Conservation (phyloP, 2,113 vertebrate species). For the Notechis scutatus region DNA sequence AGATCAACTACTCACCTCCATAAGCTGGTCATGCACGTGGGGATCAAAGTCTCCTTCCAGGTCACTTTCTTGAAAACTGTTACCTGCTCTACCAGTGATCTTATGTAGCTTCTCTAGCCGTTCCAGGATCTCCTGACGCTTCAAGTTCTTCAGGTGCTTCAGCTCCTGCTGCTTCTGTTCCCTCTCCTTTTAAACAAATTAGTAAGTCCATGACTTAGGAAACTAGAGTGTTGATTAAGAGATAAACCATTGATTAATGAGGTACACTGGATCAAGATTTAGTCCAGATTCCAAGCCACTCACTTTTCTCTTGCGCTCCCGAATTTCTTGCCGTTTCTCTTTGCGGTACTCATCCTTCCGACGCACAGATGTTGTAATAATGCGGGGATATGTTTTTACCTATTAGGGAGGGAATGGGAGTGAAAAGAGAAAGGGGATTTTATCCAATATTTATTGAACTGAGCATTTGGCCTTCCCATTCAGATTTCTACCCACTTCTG, state of each 20-base stretch:
- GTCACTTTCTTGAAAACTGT: slow-evolving; percentile 73
- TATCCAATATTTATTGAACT: no score
- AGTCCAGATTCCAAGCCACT: not conserved
- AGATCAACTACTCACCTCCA: slow-evolving; percentile 71
- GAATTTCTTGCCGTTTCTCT: slow-evolving; percentile 77
- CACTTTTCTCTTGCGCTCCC: slow-evolving; percentile 81
- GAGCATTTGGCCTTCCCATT: no score
- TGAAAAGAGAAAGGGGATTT: no score
- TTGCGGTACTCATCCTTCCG: slow-evolving; percentile 83
- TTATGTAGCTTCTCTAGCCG: slow-evolving; percentile 79
- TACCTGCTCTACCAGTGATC: slow-evolving; percentile 75
- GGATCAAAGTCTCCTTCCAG: slow-evolving; percentile 84
- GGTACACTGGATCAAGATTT: not conserved
- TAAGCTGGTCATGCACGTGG: slow-evolving; percentile 78
- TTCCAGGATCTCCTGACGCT: slow-evolving; percentile 81
- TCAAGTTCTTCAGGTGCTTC: slow-evolving; percentile 89
- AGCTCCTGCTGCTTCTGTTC: slow-evolving; percentile 83
- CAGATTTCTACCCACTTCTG: not conserved
- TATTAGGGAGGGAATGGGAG: slow-evolving; percentile 15
- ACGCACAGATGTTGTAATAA: slow-evolving; percentile 81
- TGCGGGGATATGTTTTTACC: slow-evolving; percentile 83
- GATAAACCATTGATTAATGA: not conserved
- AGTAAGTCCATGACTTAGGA: not conserved
- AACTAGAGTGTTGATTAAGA: not conserved
- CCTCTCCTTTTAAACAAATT: slow-evolving; percentile 70